These are phyloP conservation scores for Caenorhabditis macrosperma DNA, from an alignment of 2,888 invertebrate genomes.

Conservation along the genomic window DNA sequence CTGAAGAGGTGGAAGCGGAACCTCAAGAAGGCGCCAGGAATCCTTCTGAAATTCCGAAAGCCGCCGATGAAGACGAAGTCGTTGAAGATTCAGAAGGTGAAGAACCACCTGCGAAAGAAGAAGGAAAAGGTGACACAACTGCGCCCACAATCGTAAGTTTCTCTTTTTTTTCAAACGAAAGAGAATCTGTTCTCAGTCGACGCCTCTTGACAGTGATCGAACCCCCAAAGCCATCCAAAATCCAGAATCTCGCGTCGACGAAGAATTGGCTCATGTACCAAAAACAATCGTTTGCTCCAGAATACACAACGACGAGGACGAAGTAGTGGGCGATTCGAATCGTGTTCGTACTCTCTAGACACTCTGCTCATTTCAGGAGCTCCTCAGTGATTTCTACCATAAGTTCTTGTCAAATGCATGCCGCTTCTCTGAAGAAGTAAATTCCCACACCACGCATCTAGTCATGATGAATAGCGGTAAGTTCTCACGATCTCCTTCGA, in stretches of 20 bases:
- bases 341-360: background rate
- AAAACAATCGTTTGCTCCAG: slow-evolving; percentile 41
- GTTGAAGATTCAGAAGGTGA: slow-evolving; percentile 40
- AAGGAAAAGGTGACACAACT: background rate
- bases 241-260: slow-evolving; percentile 2
- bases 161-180: background rate
- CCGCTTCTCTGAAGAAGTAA: slow-evolving; percentile 44
- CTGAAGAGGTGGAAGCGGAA: background rate
- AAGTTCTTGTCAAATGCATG: slow-evolving; percentile 49
- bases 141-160: background rate
- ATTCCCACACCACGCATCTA: slow-evolving; percentile 53
- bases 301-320: slow-evolving; percentile 49
- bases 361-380: slow-evolving; percentile 44
- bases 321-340: slow-evolving; percentile 45
- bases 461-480: slow-evolving; percentile 66
- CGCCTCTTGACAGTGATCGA: background rate
- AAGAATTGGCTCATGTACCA: slow-evolving; percentile 14
- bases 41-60: background rate
- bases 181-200: slow-evolving; percentile 1
- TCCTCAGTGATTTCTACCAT: slow-evolving; percentile 55
- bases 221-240: background rate
- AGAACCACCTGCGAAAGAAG: background rate
- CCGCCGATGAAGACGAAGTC: slow-evolving; percentile 40
- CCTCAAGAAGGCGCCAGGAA: background rate
- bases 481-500: no score